These are phyloP conservation scores for Drosophila dunni DNA, from an alignment of 1,140 invertebrate genomes.

Conservation along the genomic window DNA sequence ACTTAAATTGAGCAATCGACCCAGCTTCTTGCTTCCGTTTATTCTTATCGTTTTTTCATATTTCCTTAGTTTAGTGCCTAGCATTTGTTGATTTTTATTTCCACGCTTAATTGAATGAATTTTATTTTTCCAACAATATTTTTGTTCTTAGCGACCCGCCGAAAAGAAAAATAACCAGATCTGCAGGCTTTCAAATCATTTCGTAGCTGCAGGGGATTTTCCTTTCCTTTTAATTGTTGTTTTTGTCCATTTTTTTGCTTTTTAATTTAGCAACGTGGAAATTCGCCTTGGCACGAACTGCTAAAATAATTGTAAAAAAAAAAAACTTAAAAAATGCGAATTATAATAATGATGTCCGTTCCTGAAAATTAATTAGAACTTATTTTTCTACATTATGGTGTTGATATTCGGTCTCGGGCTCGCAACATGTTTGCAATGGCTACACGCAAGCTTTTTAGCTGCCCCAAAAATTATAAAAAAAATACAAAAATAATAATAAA, in stretches of 20 bases:
- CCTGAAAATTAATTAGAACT: slow-evolving; percentile 60
- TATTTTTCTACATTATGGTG: slow-evolving; percentile 30
- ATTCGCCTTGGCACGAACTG: slow-evolving; percentile 55
- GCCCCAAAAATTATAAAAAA: neutral
- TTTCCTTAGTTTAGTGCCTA: slow-evolving; percentile 17
- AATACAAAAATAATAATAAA: too few relatives aligned
- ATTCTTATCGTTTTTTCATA: slow-evolving; percentile 8
- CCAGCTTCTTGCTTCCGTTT: neutral
- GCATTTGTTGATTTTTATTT: slow-evolving; percentile 48
- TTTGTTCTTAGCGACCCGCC: slow-evolving; percentile 8
- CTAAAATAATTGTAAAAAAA: slow-evolving; percentile 70
- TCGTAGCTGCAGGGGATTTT: slow-evolving; percentile 35
- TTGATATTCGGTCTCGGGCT: slow-evolving; percentile 2
- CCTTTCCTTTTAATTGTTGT: slow-evolving; percentile 33
- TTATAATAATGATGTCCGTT: slow-evolving; percentile 68
- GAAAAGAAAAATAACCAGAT: slow-evolving; percentile 29
- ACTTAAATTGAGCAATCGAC: too few relatives aligned
- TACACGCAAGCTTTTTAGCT: slow-evolving; percentile 17
- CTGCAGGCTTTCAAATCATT: slow-evolving; percentile 38
- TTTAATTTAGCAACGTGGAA: slow-evolving; percentile 46
- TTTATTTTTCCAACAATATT: slow-evolving; percentile 35
- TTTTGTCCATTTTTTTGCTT: slow-evolving; percentile 26
- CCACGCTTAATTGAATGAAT: slow-evolving; percentile 43
- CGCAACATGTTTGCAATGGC: slow-evolving; percentile 9
- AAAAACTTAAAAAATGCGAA: slow-evolving; percentile 40